phyloP scores from a whole-genome alignment of 2,888 invertebrate genomes.

The Allophyes oxyacanthae region DNA sequence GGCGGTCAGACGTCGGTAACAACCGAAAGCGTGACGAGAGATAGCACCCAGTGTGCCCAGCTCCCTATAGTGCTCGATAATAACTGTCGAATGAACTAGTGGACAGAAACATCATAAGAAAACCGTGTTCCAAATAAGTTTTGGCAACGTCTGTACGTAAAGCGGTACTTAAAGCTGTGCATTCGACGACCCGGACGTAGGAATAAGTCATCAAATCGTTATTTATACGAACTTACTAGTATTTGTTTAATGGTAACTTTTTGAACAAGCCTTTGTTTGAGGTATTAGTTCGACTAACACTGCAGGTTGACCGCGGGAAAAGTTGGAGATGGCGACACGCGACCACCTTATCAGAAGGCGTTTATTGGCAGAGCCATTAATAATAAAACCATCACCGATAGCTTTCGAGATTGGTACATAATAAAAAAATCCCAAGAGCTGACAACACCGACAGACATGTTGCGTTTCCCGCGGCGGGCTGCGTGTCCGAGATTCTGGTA shows the following conservation, averaged over 20 bases:
- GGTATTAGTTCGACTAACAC: constrained; percentile 1
- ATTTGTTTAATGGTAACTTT: constrained; percentile 18
- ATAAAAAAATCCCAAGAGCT: neutral
- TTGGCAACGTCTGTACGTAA: constrained; percentile 48
- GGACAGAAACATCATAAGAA: constrained; percentile 53
- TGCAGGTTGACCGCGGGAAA: constrained; percentile 10
- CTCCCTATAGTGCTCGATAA: constrained; percentile 1
- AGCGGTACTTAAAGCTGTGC: constrained; percentile 40
- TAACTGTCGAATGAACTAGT: constrained; percentile 32
- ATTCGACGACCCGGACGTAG: neutral
- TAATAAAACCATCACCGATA: neutral
- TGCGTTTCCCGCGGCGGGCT: constrained; percentile 8
- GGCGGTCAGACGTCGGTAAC: neutral
- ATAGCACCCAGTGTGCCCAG: neutral
- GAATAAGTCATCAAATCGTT: constrained; percentile 1
- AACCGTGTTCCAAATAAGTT: constrained; percentile 33
- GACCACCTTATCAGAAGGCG: constrained; percentile 3
- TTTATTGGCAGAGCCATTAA: neutral
- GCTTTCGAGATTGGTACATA: neutral
- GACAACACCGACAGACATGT: neutral
- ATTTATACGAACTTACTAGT: constrained; percentile 26
- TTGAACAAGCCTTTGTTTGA: constrained; percentile 17
- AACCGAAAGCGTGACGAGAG: neutral
- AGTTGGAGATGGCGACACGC: neutral
- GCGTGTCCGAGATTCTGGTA: neutral